Evolutionary conservation across 2,888 invertebrate genomes (phyloP).

Genomic region (Lasioglossum zephyrum): DNA sequence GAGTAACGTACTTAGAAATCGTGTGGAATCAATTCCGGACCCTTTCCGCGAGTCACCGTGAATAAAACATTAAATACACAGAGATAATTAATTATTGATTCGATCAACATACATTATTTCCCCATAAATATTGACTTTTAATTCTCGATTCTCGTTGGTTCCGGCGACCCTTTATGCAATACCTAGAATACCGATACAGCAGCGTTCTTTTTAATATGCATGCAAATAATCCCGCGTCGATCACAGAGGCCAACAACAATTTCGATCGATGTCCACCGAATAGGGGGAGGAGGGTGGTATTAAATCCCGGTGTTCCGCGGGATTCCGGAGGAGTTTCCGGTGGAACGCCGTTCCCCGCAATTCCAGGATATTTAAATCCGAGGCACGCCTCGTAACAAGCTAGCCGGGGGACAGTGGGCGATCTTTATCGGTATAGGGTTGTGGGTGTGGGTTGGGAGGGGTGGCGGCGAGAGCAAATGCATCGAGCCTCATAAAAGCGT

Average conservation of each 20-base stretch:
- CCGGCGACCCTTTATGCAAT: neutral
- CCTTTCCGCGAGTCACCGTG: neutral
- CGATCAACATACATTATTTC: neutral
- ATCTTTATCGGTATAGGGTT: conserved; percentile 31
- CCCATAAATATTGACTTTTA: neutral
- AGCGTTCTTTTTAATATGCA: conserved; percentile 31
- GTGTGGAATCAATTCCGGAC: neutral
- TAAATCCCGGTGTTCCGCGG: neutral
- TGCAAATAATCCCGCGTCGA: conserved; percentile 19
- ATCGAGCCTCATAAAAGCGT: conserved; percentile 42
- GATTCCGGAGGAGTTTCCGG: neutral
- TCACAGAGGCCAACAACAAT: neutral
- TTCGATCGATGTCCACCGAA: neutral
- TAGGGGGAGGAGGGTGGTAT: neutral
- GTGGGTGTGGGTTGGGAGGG: neutral
- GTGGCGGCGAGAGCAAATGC: conserved; percentile 11
- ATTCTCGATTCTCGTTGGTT: neutral
- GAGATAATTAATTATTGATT: neutral
- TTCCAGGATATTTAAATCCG: conserved; percentile 26
- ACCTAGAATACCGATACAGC: neutral
- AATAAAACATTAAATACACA: neutral
- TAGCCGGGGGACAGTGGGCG: neutral
- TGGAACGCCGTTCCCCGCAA: neutral
- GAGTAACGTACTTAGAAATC: neutral
- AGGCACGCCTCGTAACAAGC: conserved; percentile 24